Evolutionary conservation across 2,113 vertebrate species (phyloP), one percentile per base, ranked within the genome.

Genomic region (Litocranius walleri): DNA sequence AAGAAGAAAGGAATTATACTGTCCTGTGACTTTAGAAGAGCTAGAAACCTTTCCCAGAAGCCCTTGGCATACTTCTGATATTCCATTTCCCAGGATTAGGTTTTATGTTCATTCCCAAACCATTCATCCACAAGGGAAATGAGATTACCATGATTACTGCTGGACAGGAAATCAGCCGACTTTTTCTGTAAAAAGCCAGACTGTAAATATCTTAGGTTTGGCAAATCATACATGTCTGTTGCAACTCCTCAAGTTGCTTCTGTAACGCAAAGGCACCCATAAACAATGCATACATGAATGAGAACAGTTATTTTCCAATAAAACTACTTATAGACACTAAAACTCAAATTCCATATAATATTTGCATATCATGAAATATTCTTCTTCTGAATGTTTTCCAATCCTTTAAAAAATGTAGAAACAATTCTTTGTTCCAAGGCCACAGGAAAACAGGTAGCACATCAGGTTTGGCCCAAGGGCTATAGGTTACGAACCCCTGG

Each of bases 21-120:
- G 89, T 83, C 82, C 81, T 56, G 7, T 23, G 61, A 71, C n/a
- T 90, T 94, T 40, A 57, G 30, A 96, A 25, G 43, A 57, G 19
- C 33, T 90, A 97, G 74, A 88, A 95, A 85, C 19, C 54, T 56
- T 86, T 89, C 45, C 71, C 80, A 92, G 90, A 93, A 97, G 61
- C 62, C 80, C 36, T 92, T 64, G 54, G 89, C 43, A 57, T 36
- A 91, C n/a, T 78, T 94, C 88, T 59, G 59, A 74, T 40, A 94
- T 40, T 94, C n/a, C 90, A 90, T 97, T 97, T 97, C 86, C 87
- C 71, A 97, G 89, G 94, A 98, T 97, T 97, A 91, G 29, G 86
- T 92, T 93, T 98, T 91, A 97, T 96, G 96, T 71, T 97, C 62
- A 80, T 94, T 97, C 80, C 17, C 82, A 97, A 97, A 82, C 50